phyloP scores from a whole-genome alignment of 2,888 invertebrate species.

The Stomorhina lunata region DNA sequence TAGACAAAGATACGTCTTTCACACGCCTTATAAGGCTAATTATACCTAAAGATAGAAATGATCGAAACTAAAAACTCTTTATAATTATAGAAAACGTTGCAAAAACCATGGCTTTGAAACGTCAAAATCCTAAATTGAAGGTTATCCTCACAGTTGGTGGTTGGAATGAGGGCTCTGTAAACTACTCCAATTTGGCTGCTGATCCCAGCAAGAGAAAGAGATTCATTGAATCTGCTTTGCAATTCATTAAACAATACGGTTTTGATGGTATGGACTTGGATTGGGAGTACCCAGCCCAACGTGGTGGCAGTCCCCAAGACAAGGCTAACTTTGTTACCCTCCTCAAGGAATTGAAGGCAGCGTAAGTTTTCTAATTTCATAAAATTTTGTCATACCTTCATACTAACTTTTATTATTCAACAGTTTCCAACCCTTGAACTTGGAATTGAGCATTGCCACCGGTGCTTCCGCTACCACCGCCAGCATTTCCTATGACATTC shows the following conservation, averaged over 20 bases:
- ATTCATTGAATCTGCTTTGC: conserved; percentile 87
- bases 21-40: background rate
- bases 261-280: conserved; percentile 96
- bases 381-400: no score
- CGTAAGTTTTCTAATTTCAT: conserved; percentile 65
- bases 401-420: background rate
- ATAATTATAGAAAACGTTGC: conserved; percentile 67
- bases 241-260: conserved; percentile 87
- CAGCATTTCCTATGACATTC: conserved; percentile 71
- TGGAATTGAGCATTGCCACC: conserved; percentile 86
- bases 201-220: conserved; percentile 85
- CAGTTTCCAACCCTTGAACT: conserved; percentile 70
- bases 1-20: background rate
- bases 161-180: conserved; percentile 95
- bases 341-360: conserved; percentile 68
- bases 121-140: conserved; percentile 80
- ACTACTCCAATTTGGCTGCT: conserved; percentile 91
- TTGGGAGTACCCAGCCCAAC: conserved; percentile 92
- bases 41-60: background rate
- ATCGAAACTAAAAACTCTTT: background rate
- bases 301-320: conserved; percentile 71
- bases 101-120: conserved; percentile 70
- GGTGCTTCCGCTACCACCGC: conserved; percentile 70
- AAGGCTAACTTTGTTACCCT: conserved; percentile 65
- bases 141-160: conserved; percentile 93